A percentile compares a stretch with the other conserved stretches of the same genome.
Conservation (phyloP, 2,113 vertebrate species). For the Odocoileus virginianus region DNA sequence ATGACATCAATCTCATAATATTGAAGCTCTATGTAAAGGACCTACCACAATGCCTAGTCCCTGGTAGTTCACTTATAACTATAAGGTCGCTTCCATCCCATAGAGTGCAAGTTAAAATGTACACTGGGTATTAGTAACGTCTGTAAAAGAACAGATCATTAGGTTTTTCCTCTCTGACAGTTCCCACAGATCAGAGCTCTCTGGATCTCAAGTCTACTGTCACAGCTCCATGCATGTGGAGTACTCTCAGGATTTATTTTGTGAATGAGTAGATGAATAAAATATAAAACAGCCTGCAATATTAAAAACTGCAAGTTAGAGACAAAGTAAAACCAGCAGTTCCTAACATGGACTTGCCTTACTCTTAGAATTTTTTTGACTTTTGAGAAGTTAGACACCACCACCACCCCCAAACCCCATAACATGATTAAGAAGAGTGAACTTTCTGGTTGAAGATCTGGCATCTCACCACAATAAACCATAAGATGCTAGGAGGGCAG, state of each 20-base stretch:
- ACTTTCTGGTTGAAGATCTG: neutral
- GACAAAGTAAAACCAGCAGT: neutral
- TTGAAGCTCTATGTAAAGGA: neutral
- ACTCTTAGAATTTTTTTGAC: neutral
- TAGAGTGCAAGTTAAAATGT: neutral
- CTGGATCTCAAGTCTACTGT: neutral
- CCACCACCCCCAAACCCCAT: neutral
- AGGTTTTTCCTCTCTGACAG: neutral
- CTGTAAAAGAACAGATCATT: neutral
- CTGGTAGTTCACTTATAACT: neutral
- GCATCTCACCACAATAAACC: neutral
- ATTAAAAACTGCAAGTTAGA: constrained; percentile 6
- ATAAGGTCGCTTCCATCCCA: neutral
- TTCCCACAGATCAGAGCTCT: neutral
- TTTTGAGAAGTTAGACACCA: neutral
- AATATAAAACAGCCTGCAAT: neutral
- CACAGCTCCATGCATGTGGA: neutral
- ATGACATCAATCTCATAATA: neutral
- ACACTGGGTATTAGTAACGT: neutral
- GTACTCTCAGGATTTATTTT: neutral
- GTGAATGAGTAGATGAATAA: neutral
- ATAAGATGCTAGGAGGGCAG: neutral
- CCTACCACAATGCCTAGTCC: neutral
- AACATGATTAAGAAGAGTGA: neutral
- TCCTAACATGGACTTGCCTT: neutral